Percentiles rank a stretch among this genome's conserved stretches.
Evolutionary conservation across 2,888 invertebrate genomes (phyloP).

Genomic region (Litoditis marina): DNA sequence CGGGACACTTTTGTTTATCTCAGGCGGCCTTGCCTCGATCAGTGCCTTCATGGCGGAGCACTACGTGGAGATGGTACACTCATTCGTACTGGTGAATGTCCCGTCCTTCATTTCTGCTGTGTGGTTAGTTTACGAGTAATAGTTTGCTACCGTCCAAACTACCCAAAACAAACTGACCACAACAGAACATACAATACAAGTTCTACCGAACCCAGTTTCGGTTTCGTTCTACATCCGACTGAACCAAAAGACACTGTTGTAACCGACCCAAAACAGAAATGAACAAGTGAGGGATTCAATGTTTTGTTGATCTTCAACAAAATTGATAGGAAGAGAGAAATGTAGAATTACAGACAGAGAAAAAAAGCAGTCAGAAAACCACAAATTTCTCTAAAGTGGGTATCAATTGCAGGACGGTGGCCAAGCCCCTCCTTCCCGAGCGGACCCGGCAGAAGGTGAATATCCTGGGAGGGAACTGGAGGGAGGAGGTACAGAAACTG

Average conservation of each 20-base stretch:
- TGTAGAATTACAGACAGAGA: no score
- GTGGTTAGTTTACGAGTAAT: slow-evolving; percentile 21
- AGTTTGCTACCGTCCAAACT: no score
- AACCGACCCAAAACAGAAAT: no score
- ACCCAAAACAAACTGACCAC: no score
- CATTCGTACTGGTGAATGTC: slow-evolving; percentile 58
- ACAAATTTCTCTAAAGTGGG: neutral
- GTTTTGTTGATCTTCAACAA: no score
- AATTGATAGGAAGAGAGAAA: no score
- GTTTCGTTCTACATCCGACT: no score
- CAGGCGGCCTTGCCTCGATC: slow-evolving; percentile 53
- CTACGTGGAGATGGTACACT: slow-evolving; percentile 55
- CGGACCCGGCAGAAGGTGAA: slow-evolving; percentile 54
- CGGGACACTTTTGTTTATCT: slow-evolving; percentile 10
- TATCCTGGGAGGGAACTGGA: slow-evolving; percentile 49
- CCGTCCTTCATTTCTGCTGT: slow-evolving; percentile 54
- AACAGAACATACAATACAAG: no score
- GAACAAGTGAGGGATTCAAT: no score
- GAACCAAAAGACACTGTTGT: no score
- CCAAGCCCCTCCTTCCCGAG: slow-evolving; percentile 55
- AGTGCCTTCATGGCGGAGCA: slow-evolving; percentile 58
- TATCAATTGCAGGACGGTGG: slow-evolving; percentile 44
- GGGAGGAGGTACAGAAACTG: slow-evolving; percentile 48
- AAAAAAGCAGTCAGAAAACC: neutral
- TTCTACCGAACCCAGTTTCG: no score